Evolutionary conservation across 2,888 invertebrate species (phyloP), one percentile per base, ranked within the genome.

Genomic region (Archaeoteleia sp.): DNA sequence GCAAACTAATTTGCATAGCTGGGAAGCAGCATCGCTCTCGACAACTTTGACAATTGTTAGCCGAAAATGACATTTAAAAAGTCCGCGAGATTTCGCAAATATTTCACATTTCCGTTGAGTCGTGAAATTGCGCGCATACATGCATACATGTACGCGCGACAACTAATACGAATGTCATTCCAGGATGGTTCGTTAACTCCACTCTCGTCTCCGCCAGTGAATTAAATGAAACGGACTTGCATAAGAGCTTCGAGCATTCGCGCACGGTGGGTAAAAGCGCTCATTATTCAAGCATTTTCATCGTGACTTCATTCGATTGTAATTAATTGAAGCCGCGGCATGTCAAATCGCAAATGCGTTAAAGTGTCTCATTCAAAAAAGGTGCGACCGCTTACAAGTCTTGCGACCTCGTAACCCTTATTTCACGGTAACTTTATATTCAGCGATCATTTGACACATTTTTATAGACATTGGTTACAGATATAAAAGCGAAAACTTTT

Each of bases 221-320:
- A 34, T 32, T 53, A 40, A 53, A 53, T 53, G 53, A 42, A 54
- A 43, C 35, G 43, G 35, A 51, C 30, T 40, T 40, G 30, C 17
- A 40, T 23, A 40, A 51, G 30, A 43, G 35, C 9, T 34, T 6
- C 35, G 32, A 14, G 8, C 23, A 32, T 20, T 46, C 29, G 12
- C n/a, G 30, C 15, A 20, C n/a, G 30, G 29, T 35, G 20, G 20
- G 30, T 17, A 48, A 48, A 48, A 48, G 35, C 35, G 48, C 12
- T 12, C 35, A 48, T 48, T 48, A 34, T 48, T 48, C 39, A 29
- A 55, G 37, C 35, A 23, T 20, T 14, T 13, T 20, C 13, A 4
- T 55, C 30, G 30, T 14, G 30, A 45, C 30, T 57, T 17, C 14
- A 40, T 46, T 57, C 46, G 46, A 57, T 57, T 39, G 57, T 39